Evolutionary conservation across 1,140 invertebrate genomes (phyloP), one percentile per base, ranked within the genome.

Genomic region (Magallana ariakensis): DNA sequence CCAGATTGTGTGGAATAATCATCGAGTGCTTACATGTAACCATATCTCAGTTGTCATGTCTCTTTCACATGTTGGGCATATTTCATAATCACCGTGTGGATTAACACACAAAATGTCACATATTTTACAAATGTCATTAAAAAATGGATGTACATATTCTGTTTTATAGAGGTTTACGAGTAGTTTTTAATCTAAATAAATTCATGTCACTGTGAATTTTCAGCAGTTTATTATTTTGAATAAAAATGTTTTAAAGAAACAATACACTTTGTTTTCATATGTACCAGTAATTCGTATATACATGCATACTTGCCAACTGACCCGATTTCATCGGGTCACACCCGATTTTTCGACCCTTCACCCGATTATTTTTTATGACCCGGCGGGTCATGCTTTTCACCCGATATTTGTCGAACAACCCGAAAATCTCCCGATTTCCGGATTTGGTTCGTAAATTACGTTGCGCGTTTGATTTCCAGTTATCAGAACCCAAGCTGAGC

Each of bases 151-250:
- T 75, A 75, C 22, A 75, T 26, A 75, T 13, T 70, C 62, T 75
- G 66, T 75, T 75, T 75, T 75, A 75, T 33, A 33, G 66, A 46
- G 22, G 22, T 75, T 75, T 75, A 75, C 22, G 22, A 26, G 15
- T n/a, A 60, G 15, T 26, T 75, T 75, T 75, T 75, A 26, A 75
- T 13, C 33, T 75, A 13, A 33, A 11, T 26, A 26, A 75, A 26
- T 26, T 22, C 22, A 26, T 75, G 66, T 75, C 33, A 26, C 66
- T 75, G 66, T 75, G 66, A 75, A 26, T 26, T 13, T 15, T 26
- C 66, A 75, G 66, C 66, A 75, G 22, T 26, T 75, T 33, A 75
- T 75, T 75, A 75, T 75, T 75, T 75, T 75, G 66, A 75, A 75
- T 75, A 26, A 75, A 75, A 75, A 13, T 75, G 66, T 75, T 75